phyloP scores from a whole-genome alignment of 2,797 vertebrate genomes.

The Artibeus lituratus region DNA sequence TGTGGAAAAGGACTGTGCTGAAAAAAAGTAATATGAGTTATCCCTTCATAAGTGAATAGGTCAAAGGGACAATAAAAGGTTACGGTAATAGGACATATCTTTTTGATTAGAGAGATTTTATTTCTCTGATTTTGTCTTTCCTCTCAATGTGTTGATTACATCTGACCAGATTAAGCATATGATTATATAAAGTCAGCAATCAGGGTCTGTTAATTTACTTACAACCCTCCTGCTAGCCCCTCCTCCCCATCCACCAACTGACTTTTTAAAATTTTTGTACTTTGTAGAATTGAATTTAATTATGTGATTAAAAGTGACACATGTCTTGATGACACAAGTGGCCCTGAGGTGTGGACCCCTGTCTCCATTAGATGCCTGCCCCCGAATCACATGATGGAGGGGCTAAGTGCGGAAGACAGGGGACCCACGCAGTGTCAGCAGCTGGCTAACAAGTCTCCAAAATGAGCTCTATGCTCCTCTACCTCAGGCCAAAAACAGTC shows the following conservation, averaged over 20 bases:
- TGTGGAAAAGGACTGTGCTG: slow-evolving; percentile 69
- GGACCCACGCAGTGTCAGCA: neutral
- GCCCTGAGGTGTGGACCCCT: neutral
- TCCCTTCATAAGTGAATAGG: slow-evolving; percentile 46
- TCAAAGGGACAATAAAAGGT: slow-evolving; percentile 62
- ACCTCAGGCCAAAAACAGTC: neutral
- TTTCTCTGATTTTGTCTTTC: slow-evolving; percentile 64
- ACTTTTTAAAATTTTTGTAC: neutral
- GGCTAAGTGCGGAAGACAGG: neutral
- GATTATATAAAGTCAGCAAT: slow-evolving; percentile 37
- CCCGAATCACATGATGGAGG: neutral
- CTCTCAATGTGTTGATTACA: slow-evolving; percentile 31
- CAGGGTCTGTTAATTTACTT: slow-evolving; percentile 20
- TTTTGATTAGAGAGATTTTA: slow-evolving; percentile 54
- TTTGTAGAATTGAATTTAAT: neutral
- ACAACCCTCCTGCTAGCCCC: too few relatives aligned
- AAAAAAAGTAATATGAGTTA: slow-evolving; percentile 64
- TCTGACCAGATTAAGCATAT: slow-evolving; percentile 57
- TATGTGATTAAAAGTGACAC: neutral
- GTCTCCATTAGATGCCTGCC: neutral
- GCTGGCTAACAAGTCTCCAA: neutral
- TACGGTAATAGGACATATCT: slow-evolving; percentile 2
- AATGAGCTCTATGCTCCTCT: neutral
- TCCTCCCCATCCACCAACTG: neutral
- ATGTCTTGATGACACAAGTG: neutral